Evolutionary conservation across 2,888 invertebrate species (phyloP), one percentile per base, ranked within the genome.

Genomic region (Lasioglossum pauxillum): DNA sequence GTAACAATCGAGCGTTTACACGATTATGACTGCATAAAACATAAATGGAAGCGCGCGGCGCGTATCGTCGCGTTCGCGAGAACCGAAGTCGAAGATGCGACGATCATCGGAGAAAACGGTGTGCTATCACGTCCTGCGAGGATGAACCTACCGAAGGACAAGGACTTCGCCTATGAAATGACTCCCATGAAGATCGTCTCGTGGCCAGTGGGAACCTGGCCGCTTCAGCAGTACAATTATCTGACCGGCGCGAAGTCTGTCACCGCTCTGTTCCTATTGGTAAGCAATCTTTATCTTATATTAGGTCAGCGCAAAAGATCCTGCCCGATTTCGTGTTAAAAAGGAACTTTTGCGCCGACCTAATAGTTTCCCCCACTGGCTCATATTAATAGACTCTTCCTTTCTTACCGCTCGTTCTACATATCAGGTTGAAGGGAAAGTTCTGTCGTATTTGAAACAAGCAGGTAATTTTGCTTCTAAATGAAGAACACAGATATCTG

Each of bases 171-270:
- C 27, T 83, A 83, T 35, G 82, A 75, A 31, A 83, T 82, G 76
- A 0, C 35, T 0, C 72, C 82, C 23, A 3, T 83, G 64, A 77
- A 76, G 44, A 27, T 76, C 16, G 0, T 83, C 3, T 64, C 75
- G n/a, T 82, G 83, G 83, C 83, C 83, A 1, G 31, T 83, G 2
- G 83, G 83, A 4, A 84, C 82, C 1, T 83, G 83, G 83, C 83
- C 73, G 1, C 82, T 77, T 73, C 73, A 76, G 1, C 2, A 38
- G 1, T 73, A 77, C 64, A 23, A 77, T 27, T 10, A 23, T 0
- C 49, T 16, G 3, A 46, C 83, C 7, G 10, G 14, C 14, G 19
- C n/a, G 23, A 60, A 72, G 7, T 7, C 60, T 3, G 16, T 35
- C 16, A 0, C 64, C 23, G 0, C 64, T 0, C 2, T 72, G 0